Evolutionary conservation across 2,113 vertebrate genomes (phyloP), one percentile per base, ranked within the genome.

Genomic region (Brevimyrus niger): DNA sequence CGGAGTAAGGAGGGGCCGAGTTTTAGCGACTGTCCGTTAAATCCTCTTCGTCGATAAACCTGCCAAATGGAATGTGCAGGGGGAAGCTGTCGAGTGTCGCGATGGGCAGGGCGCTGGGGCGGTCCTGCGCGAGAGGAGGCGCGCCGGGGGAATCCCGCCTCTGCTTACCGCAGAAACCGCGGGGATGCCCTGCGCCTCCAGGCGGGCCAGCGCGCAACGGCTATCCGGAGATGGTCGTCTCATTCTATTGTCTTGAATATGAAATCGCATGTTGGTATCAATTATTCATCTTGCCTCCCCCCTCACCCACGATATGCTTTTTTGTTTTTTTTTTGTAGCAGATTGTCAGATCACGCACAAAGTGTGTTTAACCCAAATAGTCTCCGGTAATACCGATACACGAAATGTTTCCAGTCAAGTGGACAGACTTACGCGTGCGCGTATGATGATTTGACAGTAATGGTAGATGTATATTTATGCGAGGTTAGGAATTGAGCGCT

Each of bases 261-360:
- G 89, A 93, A 94, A 94, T 91, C 58, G 93, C 92, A 92, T 89
- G 88, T 89, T 46, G 82, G 82, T 90, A 93, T 95, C 92, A 95
- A 94, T 94, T 94, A 94, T 94, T 93, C 92, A 93, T 89, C 69
- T 42, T 55, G 89, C 87, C 86, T 90, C 90, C 92, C 88, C 91
- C 91, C 90, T 91, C 90, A 90, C 17, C 13, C 88, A 92, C 13
- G 23, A 87, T 46, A 47, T 3, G n/a, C n/a, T n/a, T n/a, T n/a
- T n/a, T n/a, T n/a, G n/a, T 9, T 83, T 44, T 3, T 47, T 84
- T 84, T 84, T 13, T 48, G 82, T 44, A 21, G 21, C 1, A 21
- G 19, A 84, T 11, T 47, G 83, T 13, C 47, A 86, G 44, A 46
- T 86, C 83, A n/a, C 21, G n/a, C 8, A 10, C 23, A 84, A 84